Evolutionary conservation across 1,140 invertebrate species (phyloP).

Genomic region (Drosophila setifemur): DNA sequence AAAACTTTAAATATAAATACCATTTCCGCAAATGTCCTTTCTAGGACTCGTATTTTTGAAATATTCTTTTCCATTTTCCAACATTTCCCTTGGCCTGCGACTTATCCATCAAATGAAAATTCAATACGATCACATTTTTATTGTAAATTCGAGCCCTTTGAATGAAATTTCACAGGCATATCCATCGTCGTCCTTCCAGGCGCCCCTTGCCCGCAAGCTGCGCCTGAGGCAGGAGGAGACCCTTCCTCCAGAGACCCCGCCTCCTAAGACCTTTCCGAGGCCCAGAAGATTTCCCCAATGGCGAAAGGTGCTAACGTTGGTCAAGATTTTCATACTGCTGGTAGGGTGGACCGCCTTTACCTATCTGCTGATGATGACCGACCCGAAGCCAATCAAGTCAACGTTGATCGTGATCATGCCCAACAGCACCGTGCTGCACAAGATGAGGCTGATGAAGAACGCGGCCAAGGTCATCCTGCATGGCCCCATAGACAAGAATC

Average conservation of each 20-base stretch:
- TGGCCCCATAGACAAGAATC: neutral
- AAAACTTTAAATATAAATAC: too few relatives aligned
- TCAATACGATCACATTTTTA: neutral
- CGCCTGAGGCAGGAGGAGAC: too few relatives aligned
- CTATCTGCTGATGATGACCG: neutral
- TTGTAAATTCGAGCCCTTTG: neutral
- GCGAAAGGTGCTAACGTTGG: too few relatives aligned
- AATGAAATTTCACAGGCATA: neutral
- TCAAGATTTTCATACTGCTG: neutral
- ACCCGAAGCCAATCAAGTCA: neutral
- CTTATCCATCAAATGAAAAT: conserved; percentile 14
- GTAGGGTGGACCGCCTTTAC: conserved; percentile 1
- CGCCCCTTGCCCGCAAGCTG: too few relatives aligned
- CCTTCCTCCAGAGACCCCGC: too few relatives aligned
- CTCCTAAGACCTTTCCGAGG: too few relatives aligned
- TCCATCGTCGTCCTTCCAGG: neutral
- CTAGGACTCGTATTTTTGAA: too few relatives aligned
- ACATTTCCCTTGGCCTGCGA: neutral
- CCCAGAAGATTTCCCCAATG: too few relatives aligned
- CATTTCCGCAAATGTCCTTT: too few relatives aligned
- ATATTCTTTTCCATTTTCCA: neutral
- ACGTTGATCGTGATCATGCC: neutral
- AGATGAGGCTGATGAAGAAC: conserved; percentile 29
- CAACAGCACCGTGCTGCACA: neutral
- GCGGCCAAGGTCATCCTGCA: neutral